These are phyloP conservation scores for Fratercula arctica DNA, from an alignment of 2,797 vertebrate species.

Conservation along the genomic window DNA sequence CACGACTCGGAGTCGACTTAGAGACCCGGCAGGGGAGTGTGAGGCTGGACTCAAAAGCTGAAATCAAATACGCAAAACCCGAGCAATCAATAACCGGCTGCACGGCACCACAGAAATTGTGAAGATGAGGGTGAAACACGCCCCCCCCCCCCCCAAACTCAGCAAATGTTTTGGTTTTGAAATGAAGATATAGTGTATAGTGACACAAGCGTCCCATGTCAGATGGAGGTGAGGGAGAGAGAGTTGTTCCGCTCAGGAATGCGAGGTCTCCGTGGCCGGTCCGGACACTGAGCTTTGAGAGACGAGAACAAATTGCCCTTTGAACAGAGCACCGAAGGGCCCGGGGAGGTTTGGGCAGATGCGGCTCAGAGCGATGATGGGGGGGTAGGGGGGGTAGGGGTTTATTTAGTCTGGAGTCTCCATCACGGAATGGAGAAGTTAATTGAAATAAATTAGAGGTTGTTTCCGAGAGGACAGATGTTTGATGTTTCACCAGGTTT, in stretches of 20 bases:
- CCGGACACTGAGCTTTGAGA: background rate
- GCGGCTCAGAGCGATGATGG: accelerated
- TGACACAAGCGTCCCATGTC: background rate
- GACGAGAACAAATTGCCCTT: background rate
- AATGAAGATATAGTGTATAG: background rate
- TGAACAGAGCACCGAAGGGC: background rate
- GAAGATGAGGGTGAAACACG: background rate
- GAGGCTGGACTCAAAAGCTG: background rate
- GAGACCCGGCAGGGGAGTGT: background rate
- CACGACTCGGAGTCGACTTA: too few relatives aligned
- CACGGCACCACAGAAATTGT: background rate
- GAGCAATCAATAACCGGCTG: background rate
- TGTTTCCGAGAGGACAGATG: background rate
- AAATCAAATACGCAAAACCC: background rate
- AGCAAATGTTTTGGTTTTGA: background rate
- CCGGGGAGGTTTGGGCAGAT: background rate
- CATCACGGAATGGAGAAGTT: background rate
- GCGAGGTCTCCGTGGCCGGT: background rate
- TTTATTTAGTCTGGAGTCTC: background rate
- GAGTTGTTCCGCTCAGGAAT: background rate
- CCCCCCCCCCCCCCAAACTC: background rate
- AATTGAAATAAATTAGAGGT: background rate
- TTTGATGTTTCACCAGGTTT: background rate
- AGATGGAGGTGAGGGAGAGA: background rate
- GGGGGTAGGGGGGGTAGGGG: background rate